Conservation (phyloP, 2,888 invertebrate genomes). For the Aporophyla nigra region DNA sequence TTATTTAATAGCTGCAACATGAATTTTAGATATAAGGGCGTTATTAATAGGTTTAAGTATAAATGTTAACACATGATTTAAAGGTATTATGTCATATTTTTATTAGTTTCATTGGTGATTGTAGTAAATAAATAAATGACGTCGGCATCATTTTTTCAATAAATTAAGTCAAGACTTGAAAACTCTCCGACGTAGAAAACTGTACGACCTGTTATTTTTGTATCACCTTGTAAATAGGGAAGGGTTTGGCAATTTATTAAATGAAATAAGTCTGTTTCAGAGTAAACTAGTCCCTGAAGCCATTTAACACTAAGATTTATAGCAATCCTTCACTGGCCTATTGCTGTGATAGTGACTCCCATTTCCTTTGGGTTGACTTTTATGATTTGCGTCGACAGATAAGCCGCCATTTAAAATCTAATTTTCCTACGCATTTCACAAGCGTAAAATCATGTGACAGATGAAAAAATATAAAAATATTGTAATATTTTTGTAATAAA, state of each 20-base stretch:
- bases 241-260: slow-evolving; percentile 8
- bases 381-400: slow-evolving; percentile 43
- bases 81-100: slow-evolving; percentile 30
- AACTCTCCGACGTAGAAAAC: neutral
- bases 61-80: slow-evolving; percentile 31
- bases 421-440: slow-evolving; percentile 36
- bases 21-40: slow-evolving; percentile 52
- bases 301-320: slow-evolving; percentile 48
- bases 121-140: slow-evolving; percentile 21
- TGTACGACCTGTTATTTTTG: slow-evolving; percentile 5
- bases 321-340: slow-evolving; percentile 19
- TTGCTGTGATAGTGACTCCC: slow-evolving; percentile 1
- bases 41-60: slow-evolving; percentile 47
- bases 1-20: slow-evolving; percentile 61
- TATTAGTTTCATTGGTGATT: slow-evolving; percentile 13
- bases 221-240: slow-evolving; percentile 23
- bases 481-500: slow-evolving; percentile 15
- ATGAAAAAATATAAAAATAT: slow-evolving; percentile 7
- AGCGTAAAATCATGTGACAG: slow-evolving; percentile 13
- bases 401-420: slow-evolving; percentile 19
- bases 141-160: neutral
- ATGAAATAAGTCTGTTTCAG: slow-evolving; percentile 15
- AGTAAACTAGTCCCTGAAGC: slow-evolving; percentile 19
- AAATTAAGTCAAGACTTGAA: slow-evolving; percentile 1
- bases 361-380: slow-evolving; percentile 42